Conservation (phyloP, 2,888 invertebrate species). For the Petrolisthes cinctipes region DNA sequence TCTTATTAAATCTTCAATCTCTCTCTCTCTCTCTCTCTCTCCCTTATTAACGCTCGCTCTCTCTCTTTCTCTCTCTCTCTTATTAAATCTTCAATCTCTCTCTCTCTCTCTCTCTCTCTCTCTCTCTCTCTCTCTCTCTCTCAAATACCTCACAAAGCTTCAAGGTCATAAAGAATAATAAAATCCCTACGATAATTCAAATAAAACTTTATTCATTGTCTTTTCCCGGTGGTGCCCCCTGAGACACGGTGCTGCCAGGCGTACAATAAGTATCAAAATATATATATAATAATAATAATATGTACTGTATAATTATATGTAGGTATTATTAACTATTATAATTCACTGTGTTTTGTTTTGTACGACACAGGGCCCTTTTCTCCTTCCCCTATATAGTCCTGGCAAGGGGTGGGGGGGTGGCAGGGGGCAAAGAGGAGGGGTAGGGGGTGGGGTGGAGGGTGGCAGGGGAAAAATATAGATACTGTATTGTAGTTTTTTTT, state of each 20-base stretch:
- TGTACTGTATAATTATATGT: neutral
- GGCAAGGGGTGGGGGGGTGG: too few relatives aligned
- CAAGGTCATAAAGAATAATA: neutral
- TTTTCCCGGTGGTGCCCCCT: slow-evolving; percentile 39
- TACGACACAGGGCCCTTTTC: too few relatives aligned
- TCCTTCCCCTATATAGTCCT: too few relatives aligned
- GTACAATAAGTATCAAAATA: slow-evolving; percentile 23
- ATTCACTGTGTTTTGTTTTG: neutral
- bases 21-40: neutral
- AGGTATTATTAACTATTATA: neutral
- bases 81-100: neutral
- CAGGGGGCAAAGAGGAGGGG: too few relatives aligned
- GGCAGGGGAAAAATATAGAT: too few relatives aligned
- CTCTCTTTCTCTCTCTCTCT: neutral
- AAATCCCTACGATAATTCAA: slow-evolving; percentile 1
- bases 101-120: neutral
- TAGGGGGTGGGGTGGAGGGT: too few relatives aligned
- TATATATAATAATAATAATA: neutral
- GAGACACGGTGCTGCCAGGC: slow-evolving; percentile 20
- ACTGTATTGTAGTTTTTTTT: too few relatives aligned
- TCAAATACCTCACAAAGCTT: neutral
- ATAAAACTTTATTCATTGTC: slow-evolving; percentile 47
- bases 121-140: neutral
- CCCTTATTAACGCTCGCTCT: neutral
- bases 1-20: neutral